These are phyloP conservation scores for Pogoniulus pusillus DNA, from an alignment of 2,797 vertebrate species.

Conservation along the genomic window DNA sequence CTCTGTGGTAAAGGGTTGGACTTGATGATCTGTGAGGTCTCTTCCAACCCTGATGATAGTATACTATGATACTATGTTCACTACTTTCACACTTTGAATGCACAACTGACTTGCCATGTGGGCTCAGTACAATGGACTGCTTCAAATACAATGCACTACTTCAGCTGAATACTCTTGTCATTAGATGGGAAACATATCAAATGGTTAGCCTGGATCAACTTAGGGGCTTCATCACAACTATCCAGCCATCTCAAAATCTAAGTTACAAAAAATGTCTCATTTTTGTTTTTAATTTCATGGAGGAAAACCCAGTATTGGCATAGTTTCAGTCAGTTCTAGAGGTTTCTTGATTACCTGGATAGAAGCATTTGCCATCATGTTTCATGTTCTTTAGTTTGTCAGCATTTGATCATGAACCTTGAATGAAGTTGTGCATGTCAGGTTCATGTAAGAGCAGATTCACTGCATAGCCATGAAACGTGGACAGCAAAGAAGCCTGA, in stretches of 20 bases:
- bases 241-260: background rate
- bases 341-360: background rate
- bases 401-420: background rate
- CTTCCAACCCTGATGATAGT: no score
- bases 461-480: background rate
- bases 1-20: no score
- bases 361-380: background rate
- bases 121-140: background rate
- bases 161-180: background rate
- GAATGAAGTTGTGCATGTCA: background rate
- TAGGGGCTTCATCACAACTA: background rate
- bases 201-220: background rate
- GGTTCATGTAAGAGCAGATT: background rate
- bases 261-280: background rate
- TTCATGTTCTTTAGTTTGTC: background rate
- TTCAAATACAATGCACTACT: background rate
- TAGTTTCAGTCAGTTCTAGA: background rate
- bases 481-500: background rate
- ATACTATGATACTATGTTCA: no score
- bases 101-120: background rate
- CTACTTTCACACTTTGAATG: background rate
- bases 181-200: background rate
- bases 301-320: background rate
- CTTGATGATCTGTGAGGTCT: no score
- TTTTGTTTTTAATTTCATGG: background rate